Percentiles rank a stretch among this genome's conserved stretches.
Conservation (phyloP, 2,113 vertebrate genomes). For the Malaclemys terrapin region DNA sequence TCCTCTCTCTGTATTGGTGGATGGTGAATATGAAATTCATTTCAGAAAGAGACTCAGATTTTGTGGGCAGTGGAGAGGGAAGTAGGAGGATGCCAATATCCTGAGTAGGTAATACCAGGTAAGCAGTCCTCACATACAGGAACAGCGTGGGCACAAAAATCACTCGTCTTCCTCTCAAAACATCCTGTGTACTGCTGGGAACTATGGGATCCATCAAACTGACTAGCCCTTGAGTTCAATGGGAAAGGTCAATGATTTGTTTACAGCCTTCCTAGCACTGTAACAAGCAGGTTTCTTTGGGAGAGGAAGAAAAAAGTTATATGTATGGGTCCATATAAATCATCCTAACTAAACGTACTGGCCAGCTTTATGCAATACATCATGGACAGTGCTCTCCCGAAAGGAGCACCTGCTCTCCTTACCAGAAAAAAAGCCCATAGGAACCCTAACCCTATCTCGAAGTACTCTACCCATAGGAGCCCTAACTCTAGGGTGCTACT, state of each 20-base stretch:
- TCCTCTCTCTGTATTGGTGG: neutral
- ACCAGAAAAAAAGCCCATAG: neutral
- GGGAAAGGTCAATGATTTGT: constrained; percentile 56
- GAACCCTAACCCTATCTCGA: neutral
- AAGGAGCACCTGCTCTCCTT: constrained; percentile 22
- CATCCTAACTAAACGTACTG: constrained; percentile 10
- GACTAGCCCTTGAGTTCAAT: neutral
- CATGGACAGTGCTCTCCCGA: neutral
- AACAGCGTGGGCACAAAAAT: fast-evolving
- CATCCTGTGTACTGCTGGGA: neutral
- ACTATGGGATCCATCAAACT: neutral
- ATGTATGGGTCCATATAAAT: constrained; percentile 37
- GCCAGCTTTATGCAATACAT: constrained; percentile 8
- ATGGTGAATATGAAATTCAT: neutral
- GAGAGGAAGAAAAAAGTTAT: neutral
- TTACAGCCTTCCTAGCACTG: constrained; percentile 62
- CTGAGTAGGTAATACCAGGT: fast-evolving
- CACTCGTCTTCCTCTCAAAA: fast-evolving
- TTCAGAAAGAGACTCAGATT: neutral
- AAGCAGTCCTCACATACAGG: fast-evolving
- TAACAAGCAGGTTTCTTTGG: neutral
- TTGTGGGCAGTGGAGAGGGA: fast-evolving
- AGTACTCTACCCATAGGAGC: neutral
- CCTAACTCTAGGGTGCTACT: neutral
- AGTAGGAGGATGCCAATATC: fast-evolving